Percentiles rank a stretch among this genome's conserved stretches.
These are phyloP conservation scores for Crenichthys baileyi DNA, from an alignment of 2,797 vertebrate genomes.

Conservation along the genomic window DNA sequence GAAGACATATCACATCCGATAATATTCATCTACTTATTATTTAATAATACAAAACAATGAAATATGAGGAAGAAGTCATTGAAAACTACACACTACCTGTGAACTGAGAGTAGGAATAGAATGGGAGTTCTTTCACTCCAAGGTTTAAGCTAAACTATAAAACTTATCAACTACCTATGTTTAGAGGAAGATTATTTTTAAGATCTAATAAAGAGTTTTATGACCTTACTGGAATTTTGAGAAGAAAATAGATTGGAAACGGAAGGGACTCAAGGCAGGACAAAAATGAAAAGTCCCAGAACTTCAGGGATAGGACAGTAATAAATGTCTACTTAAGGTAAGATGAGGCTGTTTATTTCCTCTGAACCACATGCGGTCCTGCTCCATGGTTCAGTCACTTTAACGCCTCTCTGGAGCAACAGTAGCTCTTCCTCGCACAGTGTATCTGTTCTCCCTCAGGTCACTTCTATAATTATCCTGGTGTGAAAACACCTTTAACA, in stretches of 20 bases:
- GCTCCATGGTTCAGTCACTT: neutral
- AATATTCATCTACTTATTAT: neutral
- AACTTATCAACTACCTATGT: too few relatives aligned
- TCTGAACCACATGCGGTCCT: neutral
- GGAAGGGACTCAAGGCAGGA: too few relatives aligned
- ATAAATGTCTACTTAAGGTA: too few relatives aligned
- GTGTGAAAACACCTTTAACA: neutral
- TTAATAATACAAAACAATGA: neutral
- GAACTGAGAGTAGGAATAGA: neutral
- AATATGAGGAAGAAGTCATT: neutral
- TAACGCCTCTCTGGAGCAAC: neutral
- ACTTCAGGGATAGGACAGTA: too few relatives aligned
- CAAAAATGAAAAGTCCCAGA: too few relatives aligned
- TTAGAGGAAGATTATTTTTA: too few relatives aligned
- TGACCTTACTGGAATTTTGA: too few relatives aligned
- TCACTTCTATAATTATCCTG: neutral
- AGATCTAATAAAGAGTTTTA: too few relatives aligned
- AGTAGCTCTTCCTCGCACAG: neutral
- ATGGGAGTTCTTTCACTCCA: neutral
- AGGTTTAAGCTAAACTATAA: too few relatives aligned
- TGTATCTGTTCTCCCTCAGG: neutral
- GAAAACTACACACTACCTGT: neutral
- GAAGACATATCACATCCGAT: neutral
- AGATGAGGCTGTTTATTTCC: neutral
- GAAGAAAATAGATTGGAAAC: too few relatives aligned